A percentile compares a stretch with the other conserved stretches of the same genome.
phyloP scores from a whole-genome alignment of 2,113 vertebrate genomes.

The Choloepus hoffmanni region DNA sequence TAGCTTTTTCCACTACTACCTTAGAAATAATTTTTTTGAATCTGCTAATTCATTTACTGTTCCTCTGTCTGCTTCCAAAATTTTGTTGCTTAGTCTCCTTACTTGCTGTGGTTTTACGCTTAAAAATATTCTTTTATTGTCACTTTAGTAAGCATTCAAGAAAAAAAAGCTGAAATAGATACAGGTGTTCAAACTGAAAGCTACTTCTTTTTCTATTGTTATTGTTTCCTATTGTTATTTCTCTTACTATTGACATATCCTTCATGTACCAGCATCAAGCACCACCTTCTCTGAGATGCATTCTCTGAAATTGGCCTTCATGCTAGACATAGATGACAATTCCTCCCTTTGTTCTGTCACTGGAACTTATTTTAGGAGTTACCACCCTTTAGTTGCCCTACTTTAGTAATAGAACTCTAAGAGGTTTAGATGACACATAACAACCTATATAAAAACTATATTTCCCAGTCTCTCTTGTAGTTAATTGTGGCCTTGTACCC shows the following conservation, averaged over 20 bases:
- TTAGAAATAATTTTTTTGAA: constrained; percentile 28
- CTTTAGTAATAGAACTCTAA: neutral
- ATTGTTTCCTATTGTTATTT: neutral
- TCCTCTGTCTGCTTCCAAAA: neutral
- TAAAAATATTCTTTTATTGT: neutral
- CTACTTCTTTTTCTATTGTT: neutral
- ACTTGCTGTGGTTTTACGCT: neutral
- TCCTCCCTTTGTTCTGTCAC: neutral
- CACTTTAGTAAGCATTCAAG: neutral
- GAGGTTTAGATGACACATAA: neutral
- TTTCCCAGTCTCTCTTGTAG: neutral
- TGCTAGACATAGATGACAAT: neutral
- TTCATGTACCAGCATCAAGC: neutral
- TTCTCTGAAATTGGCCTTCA: neutral
- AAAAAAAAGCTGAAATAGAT: neutral
- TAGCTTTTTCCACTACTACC: neutral
- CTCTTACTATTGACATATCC: neutral
- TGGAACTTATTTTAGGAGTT: neutral
- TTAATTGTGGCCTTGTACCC: neutral
- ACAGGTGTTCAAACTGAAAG: neutral
- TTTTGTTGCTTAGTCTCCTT: neutral
- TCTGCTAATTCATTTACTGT: neutral
- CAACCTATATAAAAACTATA: neutral
- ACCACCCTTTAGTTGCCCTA: neutral
- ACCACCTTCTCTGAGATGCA: neutral